Conservation (phyloP, 1,140 invertebrate genomes). For the Vollenhovia emeryi region DNA sequence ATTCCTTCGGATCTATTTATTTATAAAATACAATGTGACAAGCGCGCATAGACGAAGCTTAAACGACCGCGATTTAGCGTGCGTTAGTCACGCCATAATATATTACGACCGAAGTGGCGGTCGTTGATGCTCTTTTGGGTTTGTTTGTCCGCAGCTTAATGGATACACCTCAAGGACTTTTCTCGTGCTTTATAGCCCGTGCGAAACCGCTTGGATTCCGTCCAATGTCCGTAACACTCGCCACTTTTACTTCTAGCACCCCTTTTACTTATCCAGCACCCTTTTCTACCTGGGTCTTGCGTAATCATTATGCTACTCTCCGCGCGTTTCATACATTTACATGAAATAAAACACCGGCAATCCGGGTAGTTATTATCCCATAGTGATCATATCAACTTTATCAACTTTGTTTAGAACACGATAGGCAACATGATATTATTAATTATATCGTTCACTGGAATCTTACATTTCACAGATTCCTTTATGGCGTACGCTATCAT, state of each 20-base stretch:
- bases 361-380: background rate
- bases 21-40: constrained; percentile 75
- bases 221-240: constrained; percentile 69
- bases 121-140: constrained; percentile 71
- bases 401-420: background rate
- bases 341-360: background rate
- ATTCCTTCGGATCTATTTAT: constrained; percentile 66
- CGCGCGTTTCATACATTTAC: constrained; percentile 10
- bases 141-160: constrained; percentile 75
- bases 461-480: background rate
- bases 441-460: background rate
- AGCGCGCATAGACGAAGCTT: constrained; percentile 54
- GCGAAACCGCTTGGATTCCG: constrained; percentile 68
- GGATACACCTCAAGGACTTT: constrained; percentile 74
- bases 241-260: constrained; percentile 58
- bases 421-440: background rate
- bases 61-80: constrained; percentile 65
- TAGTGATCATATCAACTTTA: background rate
- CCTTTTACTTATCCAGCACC: background rate
- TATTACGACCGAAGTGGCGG: constrained; percentile 70
- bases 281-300: constrained; percentile 24
- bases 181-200: constrained; percentile 68
- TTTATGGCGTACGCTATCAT: constrained; percentile 19
- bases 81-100: constrained; percentile 71
- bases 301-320: constrained; percentile 56